A percentile compares a stretch with the other conserved stretches of the same genome.
Conservation (phyloP, 2,888 invertebrate species). For the Agrotis exclamationis region DNA sequence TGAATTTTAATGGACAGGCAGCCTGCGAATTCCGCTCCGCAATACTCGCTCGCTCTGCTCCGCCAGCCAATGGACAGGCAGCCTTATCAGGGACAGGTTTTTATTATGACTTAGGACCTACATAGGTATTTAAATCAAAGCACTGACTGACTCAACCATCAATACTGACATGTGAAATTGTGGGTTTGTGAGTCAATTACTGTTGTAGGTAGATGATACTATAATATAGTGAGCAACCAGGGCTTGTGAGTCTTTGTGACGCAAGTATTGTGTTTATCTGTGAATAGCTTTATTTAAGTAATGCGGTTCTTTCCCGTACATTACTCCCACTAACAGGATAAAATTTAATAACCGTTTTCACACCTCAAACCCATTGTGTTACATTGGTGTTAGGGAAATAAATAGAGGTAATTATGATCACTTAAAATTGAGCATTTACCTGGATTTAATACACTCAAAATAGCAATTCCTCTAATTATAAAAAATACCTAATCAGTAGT, state of each 20-base stretch:
- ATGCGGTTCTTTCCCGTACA: constrained; percentile 1
- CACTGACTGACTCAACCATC: constrained; percentile 8
- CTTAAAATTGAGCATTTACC: not conserved
- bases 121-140: not conserved
- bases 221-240: not conserved
- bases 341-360: not conserved
- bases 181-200: constrained; percentile 13
- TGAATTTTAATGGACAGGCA: too few species aligned
- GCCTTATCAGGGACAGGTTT: not conserved
- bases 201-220: not conserved
- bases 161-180: not conserved
- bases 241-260: too few species aligned
- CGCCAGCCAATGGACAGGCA: too few species aligned
- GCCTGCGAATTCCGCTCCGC: too few species aligned
- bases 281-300: not conserved
- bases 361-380: not conserved
- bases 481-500: not conserved
- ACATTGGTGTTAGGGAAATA: too few species aligned
- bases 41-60: too few species aligned
- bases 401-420: too few species aligned
- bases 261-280: not conserved
- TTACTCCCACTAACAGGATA: constrained; percentile 1
- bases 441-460: not conserved
- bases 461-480: not conserved
- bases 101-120: not conserved